These are phyloP conservation scores for Leucopsar rothschildi DNA, from an alignment of 2,113 vertebrate genomes.

Conservation along the genomic window DNA sequence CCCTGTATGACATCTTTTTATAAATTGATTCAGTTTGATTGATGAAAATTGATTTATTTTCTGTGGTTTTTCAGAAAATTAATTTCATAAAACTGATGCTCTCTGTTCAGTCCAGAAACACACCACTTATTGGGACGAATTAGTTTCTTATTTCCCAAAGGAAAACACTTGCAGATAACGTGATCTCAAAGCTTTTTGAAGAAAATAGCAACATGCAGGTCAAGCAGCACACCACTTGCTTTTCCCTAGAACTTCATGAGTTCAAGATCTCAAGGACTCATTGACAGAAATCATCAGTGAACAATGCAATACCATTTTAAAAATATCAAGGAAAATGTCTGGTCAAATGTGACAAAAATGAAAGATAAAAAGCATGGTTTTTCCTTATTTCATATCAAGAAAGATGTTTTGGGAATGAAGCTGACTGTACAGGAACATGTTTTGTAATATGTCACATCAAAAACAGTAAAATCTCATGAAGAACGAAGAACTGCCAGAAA, in stretches of 20 bases:
- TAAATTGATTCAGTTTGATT: neutral
- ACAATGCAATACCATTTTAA: neutral
- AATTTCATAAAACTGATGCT: neutral
- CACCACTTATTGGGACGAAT: neutral
- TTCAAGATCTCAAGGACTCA: neutral
- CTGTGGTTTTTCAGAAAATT: neutral
- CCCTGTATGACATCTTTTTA: neutral
- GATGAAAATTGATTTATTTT: neutral
- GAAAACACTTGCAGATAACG: neutral
- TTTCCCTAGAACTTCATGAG: neutral
- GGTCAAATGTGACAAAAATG: neutral
- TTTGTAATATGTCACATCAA: conserved; percentile 36
- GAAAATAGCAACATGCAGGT: neutral
- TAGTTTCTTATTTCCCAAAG: neutral
- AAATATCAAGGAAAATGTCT: neutral
- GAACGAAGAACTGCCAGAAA: conserved; percentile 8
- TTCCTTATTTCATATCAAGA: conserved; percentile 1
- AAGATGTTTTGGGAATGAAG: neutral
- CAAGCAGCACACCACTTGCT: neutral
- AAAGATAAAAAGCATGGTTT: neutral
- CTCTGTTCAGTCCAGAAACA: neutral
- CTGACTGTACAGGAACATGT: neutral
- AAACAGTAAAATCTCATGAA: conserved; percentile 27
- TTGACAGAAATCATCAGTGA: neutral
- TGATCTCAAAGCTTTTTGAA: neutral